phyloP scores from a whole-genome alignment of 2,888 invertebrate genomes.

The Ophion costatus region DNA sequence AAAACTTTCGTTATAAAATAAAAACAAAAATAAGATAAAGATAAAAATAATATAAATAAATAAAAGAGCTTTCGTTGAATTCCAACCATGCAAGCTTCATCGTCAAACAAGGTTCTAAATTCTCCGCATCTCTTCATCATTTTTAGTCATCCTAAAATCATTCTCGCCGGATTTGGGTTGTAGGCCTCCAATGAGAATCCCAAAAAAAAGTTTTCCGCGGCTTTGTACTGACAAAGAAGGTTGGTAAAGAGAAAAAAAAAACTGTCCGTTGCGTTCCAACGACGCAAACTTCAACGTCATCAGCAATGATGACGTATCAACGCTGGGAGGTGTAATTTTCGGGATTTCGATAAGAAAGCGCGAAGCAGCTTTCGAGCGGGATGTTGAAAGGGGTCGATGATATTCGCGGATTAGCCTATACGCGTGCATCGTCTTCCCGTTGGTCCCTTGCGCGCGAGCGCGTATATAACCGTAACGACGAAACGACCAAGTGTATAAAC shows the following conservation, averaged over 20 bases:
- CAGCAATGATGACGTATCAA: background rate
- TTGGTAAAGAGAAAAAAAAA: background rate
- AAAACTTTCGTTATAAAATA: too few species aligned
- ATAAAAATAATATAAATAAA: too few species aligned
- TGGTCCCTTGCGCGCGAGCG: slow-evolving; percentile 47
- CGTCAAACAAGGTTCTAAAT: too few species aligned
- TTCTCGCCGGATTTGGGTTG: too few species aligned
- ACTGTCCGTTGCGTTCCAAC: background rate
- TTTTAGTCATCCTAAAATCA: too few species aligned
- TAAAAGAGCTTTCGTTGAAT: too few species aligned
- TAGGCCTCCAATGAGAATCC: too few species aligned
- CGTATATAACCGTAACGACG: slow-evolving; percentile 18
- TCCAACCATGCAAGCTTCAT: too few species aligned
- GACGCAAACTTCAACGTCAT: background rate
- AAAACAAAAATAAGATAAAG: too few species aligned
- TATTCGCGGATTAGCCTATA: slow-evolving; percentile 56
- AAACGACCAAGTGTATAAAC: slow-evolving; percentile 58
- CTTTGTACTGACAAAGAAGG: too few species aligned
- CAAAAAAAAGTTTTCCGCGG: too few species aligned
- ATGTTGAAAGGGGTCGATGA: slow-evolving; percentile 61
- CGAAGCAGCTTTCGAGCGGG: slow-evolving; percentile 17
- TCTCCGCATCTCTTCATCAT: too few species aligned
- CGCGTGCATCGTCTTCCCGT: slow-evolving; percentile 52
- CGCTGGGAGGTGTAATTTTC: background rate
- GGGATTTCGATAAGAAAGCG: slow-evolving; percentile 15